Conservation (phyloP, 1,140 invertebrate genomes). For the Tetramorium parvispinum region DNA sequence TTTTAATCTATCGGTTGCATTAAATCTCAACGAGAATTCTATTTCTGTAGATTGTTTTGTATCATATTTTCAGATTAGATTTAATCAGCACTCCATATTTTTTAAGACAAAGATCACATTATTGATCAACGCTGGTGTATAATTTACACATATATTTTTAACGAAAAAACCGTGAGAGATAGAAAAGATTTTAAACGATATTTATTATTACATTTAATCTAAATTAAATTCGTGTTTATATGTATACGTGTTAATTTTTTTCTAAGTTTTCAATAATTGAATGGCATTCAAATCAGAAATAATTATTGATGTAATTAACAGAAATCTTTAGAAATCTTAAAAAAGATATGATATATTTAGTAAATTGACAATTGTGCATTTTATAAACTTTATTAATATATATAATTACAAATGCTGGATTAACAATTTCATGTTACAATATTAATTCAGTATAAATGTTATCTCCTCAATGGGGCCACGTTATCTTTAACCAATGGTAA, state of each 20-base stretch:
- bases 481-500: constrained; percentile 1
- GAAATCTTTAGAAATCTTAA: background rate
- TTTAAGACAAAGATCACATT: constrained; percentile 10
- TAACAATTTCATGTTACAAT: background rate
- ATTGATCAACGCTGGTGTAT: background rate
- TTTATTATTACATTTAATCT: background rate
- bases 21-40: background rate
- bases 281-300: background rate
- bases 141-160: background rate
- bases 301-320: background rate
- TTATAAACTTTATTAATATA: background rate
- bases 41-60: background rate
- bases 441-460: background rate
- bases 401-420: background rate
- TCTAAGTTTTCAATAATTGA: background rate
- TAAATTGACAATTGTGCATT: constrained; percentile 18
- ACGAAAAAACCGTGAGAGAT: background rate
- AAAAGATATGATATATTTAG: background rate
- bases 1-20: background rate
- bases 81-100: background rate
- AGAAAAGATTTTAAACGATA: background rate
- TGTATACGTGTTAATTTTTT: background rate
- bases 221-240: background rate
- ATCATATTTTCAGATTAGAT: constrained; percentile 43
- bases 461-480: background rate